Percentiles rank a stretch among this genome's conserved stretches.
These are phyloP conservation scores for Bombus polaris DNA, from an alignment of 1,140 invertebrate species.

Conservation along the genomic window DNA sequence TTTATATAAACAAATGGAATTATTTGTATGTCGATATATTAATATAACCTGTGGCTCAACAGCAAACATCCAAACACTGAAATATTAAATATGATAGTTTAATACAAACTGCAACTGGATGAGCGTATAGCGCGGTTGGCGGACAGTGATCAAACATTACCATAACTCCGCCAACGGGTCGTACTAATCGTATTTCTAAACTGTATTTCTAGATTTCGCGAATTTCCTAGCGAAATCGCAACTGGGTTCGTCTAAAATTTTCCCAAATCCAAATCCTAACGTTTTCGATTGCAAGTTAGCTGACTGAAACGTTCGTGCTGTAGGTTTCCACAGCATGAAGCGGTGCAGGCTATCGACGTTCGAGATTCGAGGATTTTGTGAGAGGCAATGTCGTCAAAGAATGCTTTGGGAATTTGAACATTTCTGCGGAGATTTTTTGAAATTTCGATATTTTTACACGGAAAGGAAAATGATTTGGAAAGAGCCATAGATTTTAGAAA, in stretches of 20 bases:
- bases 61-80: neutral
- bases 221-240: neutral
- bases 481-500: neutral
- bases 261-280: neutral
- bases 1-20: too few species aligned
- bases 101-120: neutral
- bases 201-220: neutral
- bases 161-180: neutral
- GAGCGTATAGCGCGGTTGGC: too few species aligned
- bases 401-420: neutral
- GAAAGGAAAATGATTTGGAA: neutral
- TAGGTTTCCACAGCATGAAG: neutral
- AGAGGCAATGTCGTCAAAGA: neutral
- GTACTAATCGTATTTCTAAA: too few species aligned
- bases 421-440: neutral
- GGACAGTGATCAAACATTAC: neutral
- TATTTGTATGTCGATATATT: neutral
- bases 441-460: neutral
- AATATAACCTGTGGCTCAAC: neutral
- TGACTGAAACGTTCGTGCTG: neutral
- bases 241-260: neutral
- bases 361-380: neutral
- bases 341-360: neutral
- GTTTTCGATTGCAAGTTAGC: neutral
- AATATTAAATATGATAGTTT: neutral